A percentile compares a stretch with the other conserved stretches of the same genome.
Evolutionary conservation across 2,888 invertebrate species (phyloP).

Genomic region (Strigamia transsilvanica): DNA sequence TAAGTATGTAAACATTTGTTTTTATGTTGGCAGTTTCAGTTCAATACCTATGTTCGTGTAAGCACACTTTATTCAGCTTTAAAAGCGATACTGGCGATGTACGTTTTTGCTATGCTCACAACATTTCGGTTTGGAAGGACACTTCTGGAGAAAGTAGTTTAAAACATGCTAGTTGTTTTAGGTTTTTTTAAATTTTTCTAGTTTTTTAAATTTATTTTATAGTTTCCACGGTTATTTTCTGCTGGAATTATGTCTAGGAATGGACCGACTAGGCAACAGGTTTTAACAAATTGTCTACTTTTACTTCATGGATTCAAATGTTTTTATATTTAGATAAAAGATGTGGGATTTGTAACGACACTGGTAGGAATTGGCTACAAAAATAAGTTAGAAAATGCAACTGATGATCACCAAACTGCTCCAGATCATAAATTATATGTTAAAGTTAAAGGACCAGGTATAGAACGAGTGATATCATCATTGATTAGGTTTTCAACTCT

Average conservation of each 20-base stretch:
- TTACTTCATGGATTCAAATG: too few relatives aligned
- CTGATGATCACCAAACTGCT: constrained; percentile 69
- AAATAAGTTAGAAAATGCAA: constrained; percentile 69
- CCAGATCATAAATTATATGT: constrained; percentile 74
- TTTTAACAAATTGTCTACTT: constrained; percentile 58
- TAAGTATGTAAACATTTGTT: neutral
- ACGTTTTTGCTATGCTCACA: too few relatives aligned
- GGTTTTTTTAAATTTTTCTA: too few relatives aligned
- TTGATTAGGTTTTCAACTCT: constrained; percentile 53
- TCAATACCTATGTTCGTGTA: constrained; percentile 77
- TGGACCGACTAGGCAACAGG: constrained; percentile 66
- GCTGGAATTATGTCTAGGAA: constrained; percentile 74
- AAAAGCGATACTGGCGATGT: constrained; percentile 68
- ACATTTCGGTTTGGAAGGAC: too few relatives aligned
- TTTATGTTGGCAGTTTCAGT: constrained; percentile 68
- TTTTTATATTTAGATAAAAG: constrained; percentile 65
- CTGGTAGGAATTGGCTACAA: constrained; percentile 79
- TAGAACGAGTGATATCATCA: constrained; percentile 35
- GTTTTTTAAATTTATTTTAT: constrained; percentile 60
- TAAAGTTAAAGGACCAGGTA: constrained; percentile 70
- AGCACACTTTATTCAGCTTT: constrained; percentile 68
- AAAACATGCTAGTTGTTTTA: constrained; percentile 53
- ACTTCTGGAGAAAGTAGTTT: too few relatives aligned
- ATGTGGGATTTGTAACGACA: constrained; percentile 69
- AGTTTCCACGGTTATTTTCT: constrained; percentile 77